Base-by-base conservation (phyloP, 2,888 invertebrate genomes). In the Pristionchus arcanus region DNA sequence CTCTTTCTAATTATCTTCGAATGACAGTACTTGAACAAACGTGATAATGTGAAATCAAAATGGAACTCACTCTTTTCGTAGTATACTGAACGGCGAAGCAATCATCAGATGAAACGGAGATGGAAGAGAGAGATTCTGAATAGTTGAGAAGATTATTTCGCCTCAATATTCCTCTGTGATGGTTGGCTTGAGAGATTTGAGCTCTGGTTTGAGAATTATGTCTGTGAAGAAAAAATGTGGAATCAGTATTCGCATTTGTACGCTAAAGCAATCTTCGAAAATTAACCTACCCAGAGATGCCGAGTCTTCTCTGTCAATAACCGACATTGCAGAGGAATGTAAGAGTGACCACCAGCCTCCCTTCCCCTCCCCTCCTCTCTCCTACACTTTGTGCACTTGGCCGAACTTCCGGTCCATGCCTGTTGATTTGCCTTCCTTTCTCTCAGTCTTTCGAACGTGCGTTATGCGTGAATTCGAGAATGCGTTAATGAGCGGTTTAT, bases 101-200 rank as follows among this genome's bases (percentile, higher is more conserved):
- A 16, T 85, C 84, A 59, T 85, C 84, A 3, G 84, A 85, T 3
- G 84, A 85, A 15, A 85, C 59, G 34, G 84, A 85, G 19, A 85
- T 85, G 84, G 59, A 34, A 7, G 84, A 85, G n/a, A 85, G 84
- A 9, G 84, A 85, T 59, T 85, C 84, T 85, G 28, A n/a, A 55
- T 42, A 74, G 31, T 19, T 21, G 21, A 37, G 37, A 74, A 63
- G 19, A 74, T 74, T 19, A 74, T 9, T 63, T 7, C 5, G 63
- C 63, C 21, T 63, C 63, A 63, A 25, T 63, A 68, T 68, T 68
- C n/a, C n/a, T n/a, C n/a, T n/a, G n/a, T n/a, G n/a, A n/a, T n/a
- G n/a, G n/a, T n/a, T n/a, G n/a, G n/a, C n/a, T n/a, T n/a, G n/a
- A n/a, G n/a, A n/a, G n/a, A n/a, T n/a, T n/a, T n/a, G n/a, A n/a